phyloP scores from a whole-genome alignment of 2,888 invertebrate genomes.

The Drosophila vallismaia region DNA sequence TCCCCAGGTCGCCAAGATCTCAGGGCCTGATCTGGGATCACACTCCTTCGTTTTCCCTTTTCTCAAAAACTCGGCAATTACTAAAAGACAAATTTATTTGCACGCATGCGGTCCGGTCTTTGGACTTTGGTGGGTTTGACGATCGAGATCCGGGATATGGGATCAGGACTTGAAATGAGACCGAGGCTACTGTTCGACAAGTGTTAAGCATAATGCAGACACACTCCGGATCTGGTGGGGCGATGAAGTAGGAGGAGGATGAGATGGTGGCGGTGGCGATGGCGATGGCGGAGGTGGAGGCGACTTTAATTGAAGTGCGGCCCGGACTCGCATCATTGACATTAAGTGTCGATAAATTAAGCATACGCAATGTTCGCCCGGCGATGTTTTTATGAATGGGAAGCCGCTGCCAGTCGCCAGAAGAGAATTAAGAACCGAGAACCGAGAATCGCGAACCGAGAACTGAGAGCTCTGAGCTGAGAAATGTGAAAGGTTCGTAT shows the following conservation, averaged over 20 bases:
- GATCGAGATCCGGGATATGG: slow-evolving; percentile 35
- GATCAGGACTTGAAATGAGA: slow-evolving; percentile 1
- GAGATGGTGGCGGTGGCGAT: neutral
- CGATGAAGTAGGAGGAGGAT: neutral
- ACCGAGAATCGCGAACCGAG: neutral
- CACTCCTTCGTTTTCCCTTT: neutral
- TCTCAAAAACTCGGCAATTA: slow-evolving; percentile 74
- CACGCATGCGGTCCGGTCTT: slow-evolving; percentile 68
- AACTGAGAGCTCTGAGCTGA: slow-evolving; percentile 6
- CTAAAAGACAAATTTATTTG: slow-evolving; percentile 83
- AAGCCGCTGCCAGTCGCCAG: neutral
- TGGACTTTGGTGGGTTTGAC: slow-evolving; percentile 11
- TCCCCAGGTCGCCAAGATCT: slow-evolving; percentile 1
- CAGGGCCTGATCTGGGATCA: slow-evolving; percentile 1
- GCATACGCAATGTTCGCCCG: slow-evolving; percentile 66
- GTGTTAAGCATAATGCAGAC: slow-evolving; percentile 79
- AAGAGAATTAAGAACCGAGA: neutral
- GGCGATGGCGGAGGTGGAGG: neutral
- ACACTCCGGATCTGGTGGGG: slow-evolving; percentile 37
- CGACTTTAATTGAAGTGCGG: slow-evolving; percentile 72
- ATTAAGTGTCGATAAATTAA: slow-evolving; percentile 82
- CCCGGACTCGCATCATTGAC: slow-evolving; percentile 75
- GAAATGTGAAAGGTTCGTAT: slow-evolving; percentile 50
- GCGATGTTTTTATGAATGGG: slow-evolving; percentile 49
- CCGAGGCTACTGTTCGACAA: slow-evolving; percentile 68